phyloP scores from a whole-genome alignment of 2,888 invertebrate species.

The Pammene aurita region DNA sequence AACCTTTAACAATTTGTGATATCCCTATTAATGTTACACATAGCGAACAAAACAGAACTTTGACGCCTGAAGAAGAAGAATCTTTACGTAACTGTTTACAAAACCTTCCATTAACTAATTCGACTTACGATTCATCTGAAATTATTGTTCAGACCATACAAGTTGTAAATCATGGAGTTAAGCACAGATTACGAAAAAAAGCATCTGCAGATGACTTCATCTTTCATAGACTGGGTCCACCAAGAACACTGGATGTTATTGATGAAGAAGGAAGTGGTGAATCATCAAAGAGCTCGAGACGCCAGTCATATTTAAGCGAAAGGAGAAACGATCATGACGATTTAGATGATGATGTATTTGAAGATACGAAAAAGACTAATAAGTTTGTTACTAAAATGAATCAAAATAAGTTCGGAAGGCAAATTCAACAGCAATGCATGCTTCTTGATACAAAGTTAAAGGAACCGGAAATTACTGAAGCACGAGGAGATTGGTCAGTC shows the following conservation, averaged over 20 bases:
- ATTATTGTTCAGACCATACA: constrained; percentile 76
- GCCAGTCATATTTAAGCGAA: constrained; percentile 79
- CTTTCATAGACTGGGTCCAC: constrained; percentile 81
- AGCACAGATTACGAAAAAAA: constrained; percentile 70
- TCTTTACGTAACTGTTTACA: constrained; percentile 81
- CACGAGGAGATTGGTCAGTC: constrained; percentile 82
- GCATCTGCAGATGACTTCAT: constrained; percentile 69
- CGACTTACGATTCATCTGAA: constrained; percentile 69
- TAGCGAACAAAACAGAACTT: constrained; percentile 68
- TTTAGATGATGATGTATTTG: constrained; percentile 79
- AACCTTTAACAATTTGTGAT: constrained; percentile 69
- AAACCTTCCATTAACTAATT: constrained; percentile 81
- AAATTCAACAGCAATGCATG: constrained; percentile 77
- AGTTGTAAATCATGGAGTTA: constrained; percentile 74
- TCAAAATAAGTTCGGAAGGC: constrained; percentile 63
- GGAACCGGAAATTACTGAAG: constrained; percentile 82
- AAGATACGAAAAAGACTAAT: constrained; percentile 61
- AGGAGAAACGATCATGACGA: constrained; percentile 77
- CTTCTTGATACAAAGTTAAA: constrained; percentile 85
- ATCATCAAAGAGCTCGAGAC: constrained; percentile 83
- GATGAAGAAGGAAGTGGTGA: constrained; percentile 89
- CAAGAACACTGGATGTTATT: constrained; percentile 89
- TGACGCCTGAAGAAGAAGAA: constrained; percentile 83
- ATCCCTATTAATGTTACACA: constrained; percentile 72
- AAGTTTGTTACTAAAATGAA: constrained; percentile 54